Conservation (phyloP, 2,888 invertebrate genomes). For the Agrotis exclamationis region DNA sequence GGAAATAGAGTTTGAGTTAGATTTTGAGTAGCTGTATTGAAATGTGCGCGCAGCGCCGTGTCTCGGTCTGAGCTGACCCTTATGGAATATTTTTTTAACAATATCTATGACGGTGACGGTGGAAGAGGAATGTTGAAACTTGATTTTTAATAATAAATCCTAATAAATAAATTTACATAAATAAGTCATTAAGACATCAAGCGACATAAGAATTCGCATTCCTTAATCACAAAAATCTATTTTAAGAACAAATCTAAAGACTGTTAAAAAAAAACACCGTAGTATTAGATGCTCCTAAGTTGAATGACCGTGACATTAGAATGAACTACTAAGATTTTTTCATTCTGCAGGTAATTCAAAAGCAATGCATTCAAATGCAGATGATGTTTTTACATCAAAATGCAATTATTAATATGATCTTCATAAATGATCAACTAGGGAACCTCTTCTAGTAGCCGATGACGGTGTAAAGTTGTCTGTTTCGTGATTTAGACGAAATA, state of each 20-base stretch:
- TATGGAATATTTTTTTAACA: no score
- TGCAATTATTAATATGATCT: not conserved
- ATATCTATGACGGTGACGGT: no score
- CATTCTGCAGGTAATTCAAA: no score
- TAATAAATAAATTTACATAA: not conserved
- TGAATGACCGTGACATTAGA: conserved; percentile 5
- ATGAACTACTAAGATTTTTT: not conserved
- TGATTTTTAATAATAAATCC: no score
- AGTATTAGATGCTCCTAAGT: not conserved
- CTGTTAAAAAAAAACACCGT: not conserved
- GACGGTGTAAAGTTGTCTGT: not conserved
- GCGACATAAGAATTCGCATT: not conserved
- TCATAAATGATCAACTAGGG: not conserved
- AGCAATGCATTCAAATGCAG: not conserved
- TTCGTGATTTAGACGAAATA: not conserved
- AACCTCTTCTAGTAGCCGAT: not conserved
- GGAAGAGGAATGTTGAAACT: no score
- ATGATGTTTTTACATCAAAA: not conserved
- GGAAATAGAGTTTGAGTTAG: no score
- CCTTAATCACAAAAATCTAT: not conserved
- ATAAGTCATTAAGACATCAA: not conserved
- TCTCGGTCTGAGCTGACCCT: no score
- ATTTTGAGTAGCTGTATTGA: no score
- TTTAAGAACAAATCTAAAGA: not conserved
- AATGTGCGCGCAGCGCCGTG: no score